phyloP scores from a whole-genome alignment of 2,888 invertebrate genomes.

The Mythimna albipuncta region DNA sequence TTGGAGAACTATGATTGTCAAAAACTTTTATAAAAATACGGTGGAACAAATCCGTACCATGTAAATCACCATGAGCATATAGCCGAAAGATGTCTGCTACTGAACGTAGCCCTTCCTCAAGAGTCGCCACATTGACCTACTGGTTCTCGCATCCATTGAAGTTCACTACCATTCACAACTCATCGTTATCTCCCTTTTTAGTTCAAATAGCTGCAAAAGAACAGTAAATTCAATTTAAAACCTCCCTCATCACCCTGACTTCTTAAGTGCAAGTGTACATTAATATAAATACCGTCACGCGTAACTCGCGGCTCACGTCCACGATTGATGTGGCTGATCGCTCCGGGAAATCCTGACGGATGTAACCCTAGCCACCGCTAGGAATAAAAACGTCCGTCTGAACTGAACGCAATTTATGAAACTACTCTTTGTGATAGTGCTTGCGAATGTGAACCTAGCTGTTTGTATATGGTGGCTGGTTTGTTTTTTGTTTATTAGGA shows the following conservation, averaged over 20 bases:
- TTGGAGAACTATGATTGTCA: too few species aligned
- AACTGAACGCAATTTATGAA: constrained; percentile 74
- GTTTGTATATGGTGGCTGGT: constrained; percentile 13
- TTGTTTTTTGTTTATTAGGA: constrained; percentile 7
- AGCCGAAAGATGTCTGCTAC: background rate
- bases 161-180: background rate
- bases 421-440: constrained; percentile 71
- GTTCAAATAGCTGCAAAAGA: constrained; percentile 4
- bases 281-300: constrained; percentile 62
- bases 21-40: too few species aligned
- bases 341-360: constrained; percentile 64
- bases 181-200: background rate
- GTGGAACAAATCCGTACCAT: too few species aligned
- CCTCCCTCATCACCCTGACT: background rate
- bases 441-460: constrained; percentile 28
- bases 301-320: constrained; percentile 54
- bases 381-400: constrained; percentile 72
- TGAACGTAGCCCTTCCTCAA: background rate
- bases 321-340: constrained; percentile 64
- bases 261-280: constrained; percentile 47
- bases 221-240: constrained; percentile 21
- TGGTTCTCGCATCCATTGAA: background rate
- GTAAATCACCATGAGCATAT: background rate
- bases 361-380: constrained; percentile 66
- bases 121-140: too few species aligned